These are phyloP conservation scores for Ennomos fuscantarius DNA, from an alignment of 2,888 invertebrate genomes.

Conservation along the genomic window DNA sequence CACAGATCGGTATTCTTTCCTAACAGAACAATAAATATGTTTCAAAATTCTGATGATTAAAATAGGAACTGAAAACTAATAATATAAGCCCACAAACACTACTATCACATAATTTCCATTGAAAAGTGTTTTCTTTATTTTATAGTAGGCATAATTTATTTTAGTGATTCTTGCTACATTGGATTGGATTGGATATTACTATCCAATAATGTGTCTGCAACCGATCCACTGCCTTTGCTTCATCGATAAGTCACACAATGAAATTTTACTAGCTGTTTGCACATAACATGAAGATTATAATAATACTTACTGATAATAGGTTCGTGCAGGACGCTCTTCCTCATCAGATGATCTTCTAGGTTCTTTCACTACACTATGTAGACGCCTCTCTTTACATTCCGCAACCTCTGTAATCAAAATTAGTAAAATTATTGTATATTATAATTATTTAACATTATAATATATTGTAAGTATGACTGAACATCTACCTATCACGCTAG, in stretches of 20 bases:
- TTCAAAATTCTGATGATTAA: too few species aligned
- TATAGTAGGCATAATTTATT: too few species aligned
- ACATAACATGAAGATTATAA: neutral
- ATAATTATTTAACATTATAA: too few species aligned
- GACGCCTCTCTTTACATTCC: conserved; percentile 57
- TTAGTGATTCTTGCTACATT: too few species aligned
- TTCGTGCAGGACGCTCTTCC: conserved; percentile 64
- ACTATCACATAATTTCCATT: too few species aligned
- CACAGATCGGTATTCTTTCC: conserved; percentile 67
- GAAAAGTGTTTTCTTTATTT: too few species aligned
- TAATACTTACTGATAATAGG: conserved; percentile 78
- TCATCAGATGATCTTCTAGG: conserved; percentile 66
- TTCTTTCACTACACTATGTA: conserved; percentile 78
- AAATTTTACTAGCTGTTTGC: neutral
- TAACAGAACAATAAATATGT: conserved; percentile 32
- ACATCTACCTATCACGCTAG: conserved; percentile 60
- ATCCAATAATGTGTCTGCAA: too few species aligned
- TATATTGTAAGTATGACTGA: neutral
- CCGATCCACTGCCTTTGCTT: too few species aligned
- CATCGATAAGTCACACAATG: neutral
- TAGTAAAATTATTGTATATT: neutral
- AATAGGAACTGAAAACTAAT: too few species aligned
- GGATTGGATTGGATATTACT: too few species aligned
- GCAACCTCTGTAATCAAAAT: conserved; percentile 44
- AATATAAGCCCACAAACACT: conserved; percentile 7